Percentiles rank a stretch among this genome's conserved stretches.
phyloP scores from a whole-genome alignment of 2,797 vertebrate species.

The Carapus acus region DNA sequence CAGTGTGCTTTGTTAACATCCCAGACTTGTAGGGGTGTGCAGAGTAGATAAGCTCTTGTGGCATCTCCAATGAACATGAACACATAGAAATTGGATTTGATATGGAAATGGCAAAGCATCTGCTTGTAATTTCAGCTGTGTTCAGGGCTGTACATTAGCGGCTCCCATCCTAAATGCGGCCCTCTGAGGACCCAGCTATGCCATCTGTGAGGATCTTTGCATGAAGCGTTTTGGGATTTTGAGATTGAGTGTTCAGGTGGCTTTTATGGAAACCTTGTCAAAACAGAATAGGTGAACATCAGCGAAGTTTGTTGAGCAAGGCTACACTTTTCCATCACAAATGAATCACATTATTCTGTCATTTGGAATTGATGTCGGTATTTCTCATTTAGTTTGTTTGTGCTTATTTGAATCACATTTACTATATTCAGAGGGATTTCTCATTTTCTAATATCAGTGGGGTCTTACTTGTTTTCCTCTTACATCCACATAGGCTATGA shows the following conservation, averaged over 20 bases:
- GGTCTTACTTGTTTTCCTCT: too few relatives aligned
- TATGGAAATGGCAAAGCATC: slow-evolving; percentile 32
- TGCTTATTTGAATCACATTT: too few relatives aligned
- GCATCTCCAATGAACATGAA: slow-evolving; percentile 36
- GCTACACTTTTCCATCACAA: slow-evolving; percentile 14
- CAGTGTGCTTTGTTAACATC: slow-evolving; percentile 41
- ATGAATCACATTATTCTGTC: slow-evolving; percentile 4
- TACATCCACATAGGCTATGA: too few relatives aligned
- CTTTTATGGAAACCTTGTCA: slow-evolving; percentile 3
- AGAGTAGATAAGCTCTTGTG: slow-evolving; percentile 49
- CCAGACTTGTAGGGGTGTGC: slow-evolving; percentile 44
- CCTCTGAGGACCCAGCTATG: slow-evolving; percentile 18
- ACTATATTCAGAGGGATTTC: too few relatives aligned
- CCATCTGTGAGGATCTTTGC: slow-evolving; percentile 27
- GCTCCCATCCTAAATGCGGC: slow-evolving; percentile 23
- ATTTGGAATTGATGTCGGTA: slow-evolving; percentile 23
- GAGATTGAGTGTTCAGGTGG: slow-evolving; percentile 6
- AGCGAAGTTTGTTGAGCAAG: slow-evolving; percentile 8
- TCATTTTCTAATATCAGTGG: too few relatives aligned
- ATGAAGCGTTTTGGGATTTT: slow-evolving; percentile 10
- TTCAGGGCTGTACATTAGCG: slow-evolving; percentile 5
- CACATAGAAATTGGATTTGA: slow-evolving; percentile 41
- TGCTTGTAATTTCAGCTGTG: slow-evolving; percentile 21
- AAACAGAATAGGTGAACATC: slow-evolving; percentile 5
- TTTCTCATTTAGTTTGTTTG: too few relatives aligned